phyloP scores from a whole-genome alignment of 2,888 invertebrate species.

The Julus scandinavius region DNA sequence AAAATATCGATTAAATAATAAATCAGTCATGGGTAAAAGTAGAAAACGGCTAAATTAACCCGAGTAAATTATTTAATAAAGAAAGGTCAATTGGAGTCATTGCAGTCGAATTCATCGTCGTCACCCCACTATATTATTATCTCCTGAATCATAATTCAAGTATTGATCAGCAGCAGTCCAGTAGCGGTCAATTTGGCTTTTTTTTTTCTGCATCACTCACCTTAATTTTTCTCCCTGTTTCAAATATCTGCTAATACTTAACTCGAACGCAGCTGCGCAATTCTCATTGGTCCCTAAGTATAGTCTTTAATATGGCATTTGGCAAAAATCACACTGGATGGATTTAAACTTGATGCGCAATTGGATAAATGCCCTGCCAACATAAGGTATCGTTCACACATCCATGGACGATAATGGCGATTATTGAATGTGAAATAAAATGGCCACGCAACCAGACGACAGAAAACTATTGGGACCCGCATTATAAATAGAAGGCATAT shows the following conservation, averaged over 20 bases:
- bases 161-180: constrained; percentile 29
- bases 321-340: constrained; percentile 45
- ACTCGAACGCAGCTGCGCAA: constrained; percentile 17
- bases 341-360: constrained; percentile 46
- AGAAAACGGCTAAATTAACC: constrained; percentile 50
- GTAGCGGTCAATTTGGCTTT: constrained; percentile 13
- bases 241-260: constrained; percentile 27
- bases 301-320: constrained; percentile 36
- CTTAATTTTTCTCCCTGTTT: constrained; percentile 1
- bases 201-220: constrained; percentile 40
- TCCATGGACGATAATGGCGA: constrained; percentile 41
- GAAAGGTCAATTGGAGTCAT: constrained; percentile 44
- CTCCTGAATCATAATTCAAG: constrained; percentile 49
- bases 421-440: neutral
- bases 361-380: constrained; percentile 37
- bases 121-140: constrained; percentile 48
- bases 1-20: constrained; percentile 7
- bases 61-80: constrained; percentile 49
- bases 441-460: neutral
- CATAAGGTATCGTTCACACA: constrained; percentile 49
- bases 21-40: constrained; percentile 31
- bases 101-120: constrained; percentile 6
- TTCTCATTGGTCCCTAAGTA: constrained; percentile 38
- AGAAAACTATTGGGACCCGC: neutral
- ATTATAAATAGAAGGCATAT: neutral